phyloP scores from a whole-genome alignment of 2,888 invertebrate species.

The Diabrotica balteata region DNA sequence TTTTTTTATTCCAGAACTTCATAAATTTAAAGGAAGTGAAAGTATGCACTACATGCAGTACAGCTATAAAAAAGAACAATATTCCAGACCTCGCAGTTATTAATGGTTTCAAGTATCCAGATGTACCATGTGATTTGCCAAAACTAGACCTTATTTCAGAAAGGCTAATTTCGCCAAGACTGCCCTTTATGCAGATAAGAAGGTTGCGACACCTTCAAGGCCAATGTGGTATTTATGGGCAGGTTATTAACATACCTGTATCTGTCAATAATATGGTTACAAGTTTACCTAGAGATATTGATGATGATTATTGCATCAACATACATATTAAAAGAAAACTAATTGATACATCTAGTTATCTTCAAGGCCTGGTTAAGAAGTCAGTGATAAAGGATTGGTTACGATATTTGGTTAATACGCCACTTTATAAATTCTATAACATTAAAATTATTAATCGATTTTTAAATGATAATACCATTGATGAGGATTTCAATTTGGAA shows the following conservation, averaged over 20 bases:
- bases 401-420: not conserved
- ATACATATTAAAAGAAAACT: conserved; percentile 1
- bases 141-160: conserved; percentile 1
- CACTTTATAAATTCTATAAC: not conserved
- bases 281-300: conserved; percentile 1
- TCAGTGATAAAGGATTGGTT: not conserved
- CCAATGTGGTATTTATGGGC: conserved; percentile 8
- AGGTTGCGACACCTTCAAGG: conserved; percentile 3
- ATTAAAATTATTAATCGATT: no score
- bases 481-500: not conserved
- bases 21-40: no score
- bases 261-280: conserved; percentile 7
- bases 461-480: no score
- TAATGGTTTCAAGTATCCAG: conserved; percentile 8
- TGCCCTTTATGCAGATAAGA: conserved; percentile 14
- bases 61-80: conserved; percentile 2
- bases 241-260: conserved; percentile 12
- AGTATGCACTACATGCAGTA: conserved; percentile 1
- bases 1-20: no score
- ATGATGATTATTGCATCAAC: conserved; percentile 10
- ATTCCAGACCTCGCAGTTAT: conserved; percentile 3
- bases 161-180: conserved; percentile 5
- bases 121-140: conserved; percentile 1
- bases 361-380: not conserved
- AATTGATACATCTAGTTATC: not conserved